A percentile compares a stretch with the other conserved stretches of the same genome.
Evolutionary conservation across 2,888 invertebrate species (phyloP).

Genomic region (Augochlorella aurata): DNA sequence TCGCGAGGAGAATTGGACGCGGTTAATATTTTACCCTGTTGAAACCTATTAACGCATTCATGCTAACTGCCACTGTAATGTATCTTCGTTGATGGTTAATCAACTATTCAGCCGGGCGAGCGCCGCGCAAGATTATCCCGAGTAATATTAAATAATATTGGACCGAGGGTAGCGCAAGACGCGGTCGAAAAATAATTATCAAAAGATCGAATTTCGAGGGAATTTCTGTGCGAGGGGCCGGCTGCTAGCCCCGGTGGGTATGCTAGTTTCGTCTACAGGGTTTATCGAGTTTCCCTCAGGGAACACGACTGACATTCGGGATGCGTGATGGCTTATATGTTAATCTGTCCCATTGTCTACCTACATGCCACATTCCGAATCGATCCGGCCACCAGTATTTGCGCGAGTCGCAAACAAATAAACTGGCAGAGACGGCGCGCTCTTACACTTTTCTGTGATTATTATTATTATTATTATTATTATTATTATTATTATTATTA

Average conservation of each 20-base stretch:
- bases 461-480: neutral
- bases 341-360: conserved; percentile 9
- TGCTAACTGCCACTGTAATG: neutral
- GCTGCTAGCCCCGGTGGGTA: neutral
- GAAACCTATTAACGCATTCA: conserved; percentile 13
- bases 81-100: conserved; percentile 9
- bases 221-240: neutral
- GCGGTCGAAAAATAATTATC: neutral
- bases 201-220: neutral
- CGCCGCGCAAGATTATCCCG: neutral
- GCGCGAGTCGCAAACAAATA: neutral
- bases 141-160: neutral
- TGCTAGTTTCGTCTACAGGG: conserved; percentile 1
- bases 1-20: conserved; percentile 2
- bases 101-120: neutral
- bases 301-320: neutral
- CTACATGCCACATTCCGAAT: neutral
- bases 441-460: neutral
- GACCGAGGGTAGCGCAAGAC: neutral
- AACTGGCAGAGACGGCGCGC: neutral
- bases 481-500: neutral
- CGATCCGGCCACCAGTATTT: neutral
- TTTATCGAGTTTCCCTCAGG: conserved; percentile 10
- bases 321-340: conserved; percentile 10
- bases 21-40: conserved; percentile 9